phyloP scores from a whole-genome alignment of 2,113 vertebrate genomes.

The Calidris pugnax region DNA sequence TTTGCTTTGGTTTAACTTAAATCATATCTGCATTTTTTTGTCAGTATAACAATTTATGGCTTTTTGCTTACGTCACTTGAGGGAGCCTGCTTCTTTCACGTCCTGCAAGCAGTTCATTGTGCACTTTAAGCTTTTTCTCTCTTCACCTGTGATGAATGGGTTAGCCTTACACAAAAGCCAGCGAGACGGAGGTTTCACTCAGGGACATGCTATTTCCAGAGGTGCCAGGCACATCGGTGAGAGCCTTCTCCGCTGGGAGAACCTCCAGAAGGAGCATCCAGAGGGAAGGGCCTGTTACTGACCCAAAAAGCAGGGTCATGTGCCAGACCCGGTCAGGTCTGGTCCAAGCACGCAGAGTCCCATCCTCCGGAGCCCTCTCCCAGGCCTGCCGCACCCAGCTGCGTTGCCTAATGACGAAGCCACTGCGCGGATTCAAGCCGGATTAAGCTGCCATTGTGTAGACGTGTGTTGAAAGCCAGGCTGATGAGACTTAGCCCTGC shows the following conservation, averaged over 20 bases:
- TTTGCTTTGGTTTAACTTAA: neutral
- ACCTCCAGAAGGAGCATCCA: neutral
- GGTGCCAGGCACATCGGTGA: neutral
- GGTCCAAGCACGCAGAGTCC: neutral
- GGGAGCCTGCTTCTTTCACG: neutral
- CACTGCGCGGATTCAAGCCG: neutral
- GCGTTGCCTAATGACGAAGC: neutral
- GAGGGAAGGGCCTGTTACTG: neutral
- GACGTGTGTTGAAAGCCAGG: constrained; percentile 13
- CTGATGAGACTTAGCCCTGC: neutral
- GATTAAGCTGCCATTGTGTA: constrained; percentile 9
- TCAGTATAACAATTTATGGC: neutral
- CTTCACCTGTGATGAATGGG: neutral
- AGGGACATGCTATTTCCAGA: accelerated
- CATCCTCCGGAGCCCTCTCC: neutral
- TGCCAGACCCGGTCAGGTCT: neutral
- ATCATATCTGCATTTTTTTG: neutral
- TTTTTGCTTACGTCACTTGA: neutral
- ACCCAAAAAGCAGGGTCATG: neutral
- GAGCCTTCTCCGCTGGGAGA: neutral
- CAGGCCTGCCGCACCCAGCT: neutral
- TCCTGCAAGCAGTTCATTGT: neutral
- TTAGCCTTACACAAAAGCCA: neutral
- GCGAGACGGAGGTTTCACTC: accelerated
- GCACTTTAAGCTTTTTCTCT: neutral